Base-by-base conservation (phyloP, 2,888 invertebrate species). In the Idaea biselata region DNA sequence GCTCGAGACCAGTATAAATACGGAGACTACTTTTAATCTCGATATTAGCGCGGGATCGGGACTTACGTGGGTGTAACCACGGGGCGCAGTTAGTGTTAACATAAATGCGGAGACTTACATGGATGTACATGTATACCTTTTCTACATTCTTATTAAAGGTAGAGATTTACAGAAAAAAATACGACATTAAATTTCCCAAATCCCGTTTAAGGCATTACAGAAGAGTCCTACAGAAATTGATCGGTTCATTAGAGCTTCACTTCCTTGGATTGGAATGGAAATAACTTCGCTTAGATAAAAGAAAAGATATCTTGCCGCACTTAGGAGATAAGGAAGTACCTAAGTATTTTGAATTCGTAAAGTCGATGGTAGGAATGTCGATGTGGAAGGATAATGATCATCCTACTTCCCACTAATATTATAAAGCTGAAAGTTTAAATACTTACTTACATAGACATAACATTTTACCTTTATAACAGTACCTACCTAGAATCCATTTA, bases 331-430 rank as follows among this genome's bases (percentile, higher is more conserved):
- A 44, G 5, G 11, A 44, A 11, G 14, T 33, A 33, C 6, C 6
- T 33, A 44, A 11, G 14, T 33, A 33, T 33, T 33, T 33, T 5
- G 33, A 44, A 44, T 44, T 1, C 14, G 44, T 44, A 44, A 44
- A 3, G 44, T 44, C 14, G 3, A 8, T 8, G 44, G 14, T 4
- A 44, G 14, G 44, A 8, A 44, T 11, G 62, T 62, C 0, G 44
- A 32, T 58, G 62, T 64, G 11, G 56, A 58, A 16, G 60, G 60
- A 16, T 44, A 58, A 11, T 59, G 55, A 31, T n/a, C n/a, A n/a
- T n/a, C n/a, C n/a, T n/a, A n/a, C n/a, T n/a, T n/a, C n/a, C n/a
- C n/a, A n/a, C n/a, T n/a, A n/a, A n/a, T n/a, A n/a, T n/a, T n/a
- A n/a, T n/a, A n/a, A n/a, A n/a, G n/a, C n/a, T n/a, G n/a, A n/a